A percentile compares a stretch with the other conserved stretches of the same genome.
phyloP scores from a whole-genome alignment of 2,797 vertebrate species.

The Hippocampus kuda region DNA sequence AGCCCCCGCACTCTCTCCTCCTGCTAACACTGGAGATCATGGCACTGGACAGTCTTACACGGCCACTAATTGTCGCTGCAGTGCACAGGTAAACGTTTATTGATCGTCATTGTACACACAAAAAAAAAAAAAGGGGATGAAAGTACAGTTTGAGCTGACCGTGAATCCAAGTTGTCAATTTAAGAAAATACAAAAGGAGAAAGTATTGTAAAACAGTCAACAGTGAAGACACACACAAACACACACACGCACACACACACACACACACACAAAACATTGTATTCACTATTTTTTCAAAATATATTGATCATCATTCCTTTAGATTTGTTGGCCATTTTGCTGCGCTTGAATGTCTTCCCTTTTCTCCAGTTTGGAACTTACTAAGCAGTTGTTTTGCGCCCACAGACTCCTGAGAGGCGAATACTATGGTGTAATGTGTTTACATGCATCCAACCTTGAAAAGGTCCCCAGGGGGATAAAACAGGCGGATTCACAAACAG shows the following conservation, averaged over 20 bases:
- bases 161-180: too few relatives aligned
- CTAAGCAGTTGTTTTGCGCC: neutral
- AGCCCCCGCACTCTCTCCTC: slow-evolving; percentile 11
- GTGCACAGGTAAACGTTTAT: neutral
- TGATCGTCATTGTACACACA: neutral
- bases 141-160: neutral
- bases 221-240: too few relatives aligned
- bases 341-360: neutral
- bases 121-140: too few relatives aligned
- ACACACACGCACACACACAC: too few relatives aligned
- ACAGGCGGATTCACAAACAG: slow-evolving; percentile 1
- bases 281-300: too few relatives aligned
- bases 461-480: neutral
- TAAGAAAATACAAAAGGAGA: too few relatives aligned
- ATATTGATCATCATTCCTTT: neutral
- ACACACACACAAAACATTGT: too few relatives aligned
- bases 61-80: neutral
- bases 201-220: too few relatives aligned
- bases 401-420: neutral
- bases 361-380: neutral
- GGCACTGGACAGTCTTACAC: slow-evolving; percentile 18
- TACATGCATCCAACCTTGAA: neutral
- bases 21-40: slow-evolving; percentile 36
- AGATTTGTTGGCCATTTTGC: neutral
- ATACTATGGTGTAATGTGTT: slow-evolving; percentile 1